Conservation (phyloP, 2,113 vertebrate species). For the Corynorhinus townsendii region DNA sequence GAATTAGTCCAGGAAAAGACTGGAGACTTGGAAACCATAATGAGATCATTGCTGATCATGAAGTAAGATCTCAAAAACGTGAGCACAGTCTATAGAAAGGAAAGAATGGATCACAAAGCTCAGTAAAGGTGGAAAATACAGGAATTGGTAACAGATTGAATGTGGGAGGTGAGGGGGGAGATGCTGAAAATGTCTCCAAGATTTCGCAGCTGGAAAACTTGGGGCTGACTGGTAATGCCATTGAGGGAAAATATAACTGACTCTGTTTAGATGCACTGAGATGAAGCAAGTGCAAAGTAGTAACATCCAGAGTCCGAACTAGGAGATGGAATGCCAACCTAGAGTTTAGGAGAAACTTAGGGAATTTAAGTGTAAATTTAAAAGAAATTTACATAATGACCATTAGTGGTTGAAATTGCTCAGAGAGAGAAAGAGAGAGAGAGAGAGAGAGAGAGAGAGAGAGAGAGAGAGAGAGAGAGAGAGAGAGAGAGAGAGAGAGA, state of each 20-base stretch:
- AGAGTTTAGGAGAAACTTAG: not conserved
- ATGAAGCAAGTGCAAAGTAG: conserved; percentile 11
- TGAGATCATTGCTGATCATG: not conserved
- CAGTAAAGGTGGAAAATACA: not conserved
- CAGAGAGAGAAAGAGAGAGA: not conserved
- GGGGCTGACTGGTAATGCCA: conserved; percentile 16
- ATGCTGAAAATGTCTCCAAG: not conserved
- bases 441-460: not conserved
- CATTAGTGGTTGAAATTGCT: not conserved
- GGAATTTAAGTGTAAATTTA: not conserved
- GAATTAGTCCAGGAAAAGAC: conserved; percentile 28
- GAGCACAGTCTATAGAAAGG: conserved; percentile 9
- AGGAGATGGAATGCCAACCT: not conserved
- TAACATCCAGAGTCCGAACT: not conserved
- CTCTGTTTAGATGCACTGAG: conserved; percentile 6
- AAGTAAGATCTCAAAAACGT: not conserved
- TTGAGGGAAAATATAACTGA: conserved; percentile 42
- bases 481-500: no score
- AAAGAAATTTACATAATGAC: not conserved
- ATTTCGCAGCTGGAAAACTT: conserved; percentile 46
- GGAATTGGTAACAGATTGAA: conserved; percentile 41
- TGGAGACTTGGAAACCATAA: not conserved
- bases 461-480: not conserved
- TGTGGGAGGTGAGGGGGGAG: conserved; percentile 43
- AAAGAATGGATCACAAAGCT: not conserved